phyloP scores from a whole-genome alignment of 2,888 invertebrate genomes.

The Timema cristinae region DNA sequence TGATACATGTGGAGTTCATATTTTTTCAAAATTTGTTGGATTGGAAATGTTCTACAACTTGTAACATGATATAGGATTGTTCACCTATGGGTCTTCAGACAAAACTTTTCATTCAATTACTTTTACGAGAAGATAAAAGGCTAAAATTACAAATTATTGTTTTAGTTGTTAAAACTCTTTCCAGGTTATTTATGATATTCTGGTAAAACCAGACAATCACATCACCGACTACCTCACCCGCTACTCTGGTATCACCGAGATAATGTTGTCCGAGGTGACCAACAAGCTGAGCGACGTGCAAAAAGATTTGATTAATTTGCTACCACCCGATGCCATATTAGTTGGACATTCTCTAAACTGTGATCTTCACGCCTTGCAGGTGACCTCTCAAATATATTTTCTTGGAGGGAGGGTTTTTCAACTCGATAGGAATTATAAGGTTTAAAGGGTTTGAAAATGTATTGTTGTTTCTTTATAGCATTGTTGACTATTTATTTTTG shows the following conservation, averaged over 20 bases:
- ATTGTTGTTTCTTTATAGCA: too few species aligned
- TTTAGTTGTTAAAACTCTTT: constrained; percentile 12
- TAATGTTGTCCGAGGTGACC: constrained; percentile 66
- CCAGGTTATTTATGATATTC: constrained; percentile 73
- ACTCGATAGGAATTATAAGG: too few species aligned
- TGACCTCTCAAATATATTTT: constrained; percentile 38
- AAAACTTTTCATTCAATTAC: too few species aligned
- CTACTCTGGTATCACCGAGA: constrained; percentile 77
- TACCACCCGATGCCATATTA: constrained; percentile 90
- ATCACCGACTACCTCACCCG: constrained; percentile 83
- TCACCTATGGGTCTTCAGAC: too few species aligned
- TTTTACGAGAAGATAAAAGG: too few species aligned
- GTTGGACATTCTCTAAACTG: constrained; percentile 92
- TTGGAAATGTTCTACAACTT: too few species aligned
- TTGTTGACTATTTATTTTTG: too few species aligned
- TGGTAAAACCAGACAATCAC: constrained; percentile 79
- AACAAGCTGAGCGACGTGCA: constrained; percentile 81
- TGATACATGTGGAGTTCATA: too few species aligned
- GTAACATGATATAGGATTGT: too few species aligned
- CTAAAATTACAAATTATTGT: too few species aligned
- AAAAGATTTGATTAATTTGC: constrained; percentile 59
- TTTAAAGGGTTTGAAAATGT: too few species aligned
- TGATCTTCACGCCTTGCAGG: constrained; percentile 83
- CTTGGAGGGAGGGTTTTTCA: not conserved
- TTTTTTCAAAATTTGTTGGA: too few species aligned